Percentiles rank a stretch among this genome's conserved stretches.
These are phyloP conservation scores for Alaudala cheleensis DNA, from an alignment of 2,113 vertebrate species.

Conservation along the genomic window DNA sequence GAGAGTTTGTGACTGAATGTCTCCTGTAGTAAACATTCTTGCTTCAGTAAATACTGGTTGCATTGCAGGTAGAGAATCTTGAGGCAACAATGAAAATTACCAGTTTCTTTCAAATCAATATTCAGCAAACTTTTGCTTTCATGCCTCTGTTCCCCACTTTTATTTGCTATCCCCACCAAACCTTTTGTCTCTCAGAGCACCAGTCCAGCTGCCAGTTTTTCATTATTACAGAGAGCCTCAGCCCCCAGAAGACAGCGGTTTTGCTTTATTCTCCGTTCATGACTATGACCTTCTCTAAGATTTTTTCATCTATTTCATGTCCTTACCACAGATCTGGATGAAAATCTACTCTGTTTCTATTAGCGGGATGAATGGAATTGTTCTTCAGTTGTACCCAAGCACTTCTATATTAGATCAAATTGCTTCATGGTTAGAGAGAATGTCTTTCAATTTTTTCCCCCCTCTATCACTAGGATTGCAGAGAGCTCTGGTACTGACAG, in stretches of 20 bases:
- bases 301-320: conserved; percentile 49
- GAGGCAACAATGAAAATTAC: background rate
- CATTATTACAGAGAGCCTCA: background rate
- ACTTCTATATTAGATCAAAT: conserved; percentile 41
- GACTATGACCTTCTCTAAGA: conserved; percentile 41
- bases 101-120: background rate
- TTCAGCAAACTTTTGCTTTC: background rate
- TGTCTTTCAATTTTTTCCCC: background rate
- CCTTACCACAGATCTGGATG: conserved; percentile 25
- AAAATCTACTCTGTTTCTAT: conserved; percentile 56
- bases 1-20: background rate
- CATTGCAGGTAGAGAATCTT: background rate
- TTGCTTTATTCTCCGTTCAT: conserved; percentile 27
- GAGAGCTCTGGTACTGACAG: background rate
- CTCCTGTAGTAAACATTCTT: background rate
- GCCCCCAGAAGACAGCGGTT: background rate
- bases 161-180: background rate
- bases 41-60: background rate
- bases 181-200: background rate
- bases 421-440: conserved; percentile 3
- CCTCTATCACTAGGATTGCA: background rate
- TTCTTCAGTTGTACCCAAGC: conserved; percentile 50
- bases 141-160: background rate
- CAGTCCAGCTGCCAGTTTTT: background rate
- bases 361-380: conserved; percentile 62